These are phyloP conservation scores for Meleagris gallopavo DNA, from an alignment of 2,113 vertebrate genomes.

Conservation along the genomic window DNA sequence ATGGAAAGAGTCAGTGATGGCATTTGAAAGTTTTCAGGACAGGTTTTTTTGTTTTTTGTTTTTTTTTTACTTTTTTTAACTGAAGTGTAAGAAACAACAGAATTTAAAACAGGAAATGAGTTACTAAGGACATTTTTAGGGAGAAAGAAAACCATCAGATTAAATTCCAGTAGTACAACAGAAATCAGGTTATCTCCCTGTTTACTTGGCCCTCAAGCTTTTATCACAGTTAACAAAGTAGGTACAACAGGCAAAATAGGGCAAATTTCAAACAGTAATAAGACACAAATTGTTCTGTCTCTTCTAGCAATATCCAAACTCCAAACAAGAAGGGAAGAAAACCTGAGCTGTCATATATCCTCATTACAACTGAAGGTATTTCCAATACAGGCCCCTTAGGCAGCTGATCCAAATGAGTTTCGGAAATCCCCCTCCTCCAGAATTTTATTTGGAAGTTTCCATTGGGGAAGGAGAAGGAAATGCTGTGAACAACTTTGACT, in stretches of 20 bases:
- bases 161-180: background rate
- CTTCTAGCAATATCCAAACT: background rate
- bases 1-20: background rate
- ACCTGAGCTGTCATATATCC: background rate
- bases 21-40: background rate
- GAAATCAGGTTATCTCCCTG: background rate
- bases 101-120: background rate
- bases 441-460: background rate
- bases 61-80: background rate
- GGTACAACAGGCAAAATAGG: background rate
- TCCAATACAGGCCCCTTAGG: background rate
- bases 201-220: background rate
- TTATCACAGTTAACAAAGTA: background rate
- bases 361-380: background rate
- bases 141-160: background rate
- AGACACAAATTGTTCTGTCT: background rate
- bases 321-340: background rate
- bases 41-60: background rate
- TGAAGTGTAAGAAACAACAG: background rate
- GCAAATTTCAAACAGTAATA: background rate
- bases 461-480: background rate
- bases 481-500: background rate
- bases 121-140: background rate
- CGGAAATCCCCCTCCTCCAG: background rate
- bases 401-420: background rate